Base-by-base conservation (phyloP, 2,797 vertebrate genomes). In the Amblyopsis hoosieri region DNA sequence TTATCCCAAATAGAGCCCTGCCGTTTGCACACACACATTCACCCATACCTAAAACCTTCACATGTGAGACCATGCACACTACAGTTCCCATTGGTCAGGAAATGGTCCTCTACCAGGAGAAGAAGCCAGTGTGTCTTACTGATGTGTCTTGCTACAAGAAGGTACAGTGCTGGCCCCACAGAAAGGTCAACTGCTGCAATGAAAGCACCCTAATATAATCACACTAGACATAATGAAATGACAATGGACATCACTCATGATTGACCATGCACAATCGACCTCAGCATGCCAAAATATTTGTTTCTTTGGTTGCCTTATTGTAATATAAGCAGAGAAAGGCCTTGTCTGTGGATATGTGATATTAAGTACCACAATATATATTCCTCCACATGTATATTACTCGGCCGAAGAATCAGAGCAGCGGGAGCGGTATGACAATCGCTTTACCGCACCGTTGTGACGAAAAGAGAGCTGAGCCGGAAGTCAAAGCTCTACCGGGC, bases 21-120 rank as follows among this genome's bases (percentile, higher is more conserved):
- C 23, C 23, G 4, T 29, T 29, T 54, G 56, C 55, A 42, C 15
- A 59, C 19, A 57, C 47, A 45, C 47, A 45, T 12, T 31, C 11
- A 47, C 42, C 31, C 55, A 62, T 2, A 61, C 72, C 84, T 78
- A 73, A 67, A 72, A 54, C 55, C 42, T 33, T 55, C 33, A 15
- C 46, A 29, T 62, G 62, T 74, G 17, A 23, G 54, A 52, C 66
- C 46, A 37, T 7, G 1, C 62, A 45, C 67, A 66, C 71, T 54
- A 71, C 45, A 52, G 51, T 48, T 51, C 59, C 60, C 54, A 52
- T 12, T 69, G 54, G 15, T 58, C 37, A 78, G 71, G 66, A 53
- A 65, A 11, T 51, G 14, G 56, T 52, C 69, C 45, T 31, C 58
- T 19, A 2, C 54, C 67, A n/a, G 54, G 23, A 66, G 51, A 53